Percentiles rank a stretch among this genome's conserved stretches.
Evolutionary conservation across 2,797 vertebrate species (phyloP).

Genomic region (Sebastes alutus): DNA sequence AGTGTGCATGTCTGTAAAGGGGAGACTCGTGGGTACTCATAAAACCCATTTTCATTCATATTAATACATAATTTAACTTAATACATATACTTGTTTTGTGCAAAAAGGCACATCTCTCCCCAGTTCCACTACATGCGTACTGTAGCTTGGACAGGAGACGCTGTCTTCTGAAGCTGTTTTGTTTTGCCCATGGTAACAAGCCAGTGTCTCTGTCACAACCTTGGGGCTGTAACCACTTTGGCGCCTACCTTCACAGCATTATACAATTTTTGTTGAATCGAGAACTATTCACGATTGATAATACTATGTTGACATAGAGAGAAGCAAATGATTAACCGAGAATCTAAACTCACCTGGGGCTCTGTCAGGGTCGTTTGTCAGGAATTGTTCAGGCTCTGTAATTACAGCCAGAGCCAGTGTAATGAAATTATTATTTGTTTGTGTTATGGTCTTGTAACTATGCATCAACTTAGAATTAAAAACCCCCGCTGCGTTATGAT

Average conservation of each 20-base stretch:
- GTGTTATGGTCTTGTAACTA: conserved; percentile 80
- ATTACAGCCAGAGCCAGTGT: conserved; percentile 54
- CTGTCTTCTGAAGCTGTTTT: conserved; percentile 18
- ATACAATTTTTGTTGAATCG: conserved; percentile 23
- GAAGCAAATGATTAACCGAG: conserved; percentile 37
- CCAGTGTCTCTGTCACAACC: conserved; percentile 12
- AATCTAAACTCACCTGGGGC: conserved; percentile 29
- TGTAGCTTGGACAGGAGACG: not conserved
- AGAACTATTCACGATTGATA: conserved; percentile 21
- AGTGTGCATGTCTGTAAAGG: too few relatives aligned
- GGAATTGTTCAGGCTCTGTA: conserved; percentile 38
- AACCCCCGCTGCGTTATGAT: conserved; percentile 34
- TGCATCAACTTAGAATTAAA: conserved; percentile 55
- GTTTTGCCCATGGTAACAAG: conserved; percentile 29
- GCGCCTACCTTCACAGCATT: conserved; percentile 17
- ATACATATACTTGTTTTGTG: not conserved
- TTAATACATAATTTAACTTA: too few relatives aligned
- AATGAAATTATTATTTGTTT: conserved; percentile 79
- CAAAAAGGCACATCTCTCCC: not conserved
- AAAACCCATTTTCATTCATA: too few relatives aligned
- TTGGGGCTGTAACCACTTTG: not conserved
- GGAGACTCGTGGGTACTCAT: too few relatives aligned
- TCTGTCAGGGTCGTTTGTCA: conserved; percentile 12
- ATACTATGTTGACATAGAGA: conserved; percentile 51
- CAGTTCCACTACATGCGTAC: not conserved